A percentile compares a stretch with the other conserved stretches of the same genome.
Conservation (phyloP, 2,888 invertebrate species). For the Dryococelus australis region DNA sequence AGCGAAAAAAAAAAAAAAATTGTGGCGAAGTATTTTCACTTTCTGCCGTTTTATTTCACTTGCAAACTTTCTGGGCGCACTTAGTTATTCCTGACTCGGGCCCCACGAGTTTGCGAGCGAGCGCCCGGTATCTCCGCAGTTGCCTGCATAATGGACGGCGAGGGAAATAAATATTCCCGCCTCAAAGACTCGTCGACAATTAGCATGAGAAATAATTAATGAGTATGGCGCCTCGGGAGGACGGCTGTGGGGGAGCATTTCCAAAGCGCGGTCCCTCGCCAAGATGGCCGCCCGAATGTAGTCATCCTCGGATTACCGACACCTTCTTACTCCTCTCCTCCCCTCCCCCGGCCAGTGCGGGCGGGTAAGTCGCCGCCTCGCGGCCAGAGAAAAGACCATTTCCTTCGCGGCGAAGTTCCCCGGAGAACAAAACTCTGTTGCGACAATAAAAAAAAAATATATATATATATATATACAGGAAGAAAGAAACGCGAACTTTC, state of each 20-base stretch:
- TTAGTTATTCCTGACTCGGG: background rate
- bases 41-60: background rate
- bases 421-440: background rate
- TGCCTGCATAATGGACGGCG: slow-evolving; percentile 16
- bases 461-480: too few relatives aligned
- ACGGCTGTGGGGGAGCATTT: background rate
- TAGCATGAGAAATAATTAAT: slow-evolving; percentile 30
- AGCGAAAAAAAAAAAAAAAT: background rate
- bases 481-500: background rate
- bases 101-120: background rate
- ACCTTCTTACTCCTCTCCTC: background rate
- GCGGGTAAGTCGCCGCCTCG: background rate
- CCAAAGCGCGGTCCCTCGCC: background rate
- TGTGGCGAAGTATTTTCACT: background rate
- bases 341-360: background rate
- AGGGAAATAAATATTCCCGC: slow-evolving; percentile 23
- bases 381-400: background rate
- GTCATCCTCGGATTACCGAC: slow-evolving; percentile 7
- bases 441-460: slow-evolving; percentile 20
- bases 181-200: slow-evolving; percentile 25
- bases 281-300: slow-evolving; percentile 19
- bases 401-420: slow-evolving; percentile 5
- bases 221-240: background rate
- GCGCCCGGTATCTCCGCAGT: background rate
- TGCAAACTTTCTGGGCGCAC: background rate